Conservation (phyloP, 2,113 vertebrate genomes). For the Odontesthes bonariensis region DNA sequence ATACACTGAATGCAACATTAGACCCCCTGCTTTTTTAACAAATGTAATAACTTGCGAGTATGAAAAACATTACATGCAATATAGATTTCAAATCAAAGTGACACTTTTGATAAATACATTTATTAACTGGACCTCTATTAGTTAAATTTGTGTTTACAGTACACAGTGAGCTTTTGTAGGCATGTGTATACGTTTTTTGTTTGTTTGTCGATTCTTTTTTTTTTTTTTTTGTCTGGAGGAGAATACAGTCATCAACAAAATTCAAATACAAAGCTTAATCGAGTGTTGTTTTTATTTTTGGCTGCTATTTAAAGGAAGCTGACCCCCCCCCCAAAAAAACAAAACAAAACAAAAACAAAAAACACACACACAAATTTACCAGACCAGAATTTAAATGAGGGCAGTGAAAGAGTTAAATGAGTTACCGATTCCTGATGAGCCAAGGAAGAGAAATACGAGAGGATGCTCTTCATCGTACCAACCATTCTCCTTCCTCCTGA, state of each 20-base stretch:
- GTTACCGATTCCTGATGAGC: conserved; percentile 97
- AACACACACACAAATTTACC: too few relatives aligned
- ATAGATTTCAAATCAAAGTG: neutral
- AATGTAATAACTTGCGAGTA: too few relatives aligned
- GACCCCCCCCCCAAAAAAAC: too few relatives aligned
- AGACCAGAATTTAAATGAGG: conserved; percentile 14
- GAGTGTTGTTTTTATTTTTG: conserved; percentile 47
- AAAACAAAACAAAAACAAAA: too few relatives aligned
- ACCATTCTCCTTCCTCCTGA: conserved; percentile 98
- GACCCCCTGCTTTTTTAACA: too few relatives aligned
- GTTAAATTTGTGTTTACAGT: conserved; percentile 4
- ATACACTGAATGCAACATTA: neutral
- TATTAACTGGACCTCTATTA: neutral
- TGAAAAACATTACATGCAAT: too few relatives aligned
- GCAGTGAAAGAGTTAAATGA: conserved; percentile 14
- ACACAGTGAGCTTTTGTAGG: conserved; percentile 11
- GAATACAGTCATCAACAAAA: conserved; percentile 7
- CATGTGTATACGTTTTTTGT: neutral
- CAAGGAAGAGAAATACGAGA: conserved; percentile 96
- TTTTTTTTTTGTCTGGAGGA: neutral
- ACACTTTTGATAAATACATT: conserved; percentile 5
- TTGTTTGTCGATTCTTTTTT: conserved; percentile 14
- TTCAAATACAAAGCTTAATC: conserved; percentile 10
- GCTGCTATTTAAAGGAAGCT: neutral
- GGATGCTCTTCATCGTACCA: conserved; percentile 99